Base-by-base conservation (phyloP, 2,797 vertebrate genomes). In the Alfaro cultratus region DNA sequence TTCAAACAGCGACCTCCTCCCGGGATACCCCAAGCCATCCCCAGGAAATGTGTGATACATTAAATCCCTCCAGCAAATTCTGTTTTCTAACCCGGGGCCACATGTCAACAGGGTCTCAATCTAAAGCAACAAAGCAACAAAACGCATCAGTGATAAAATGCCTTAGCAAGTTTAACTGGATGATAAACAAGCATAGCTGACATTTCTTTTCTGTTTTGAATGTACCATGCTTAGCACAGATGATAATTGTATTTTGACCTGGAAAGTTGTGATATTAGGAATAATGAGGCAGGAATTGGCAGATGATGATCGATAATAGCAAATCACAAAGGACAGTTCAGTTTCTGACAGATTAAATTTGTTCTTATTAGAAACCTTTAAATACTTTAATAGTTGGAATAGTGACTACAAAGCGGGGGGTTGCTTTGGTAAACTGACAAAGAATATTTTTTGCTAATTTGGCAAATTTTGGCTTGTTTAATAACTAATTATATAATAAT, bases 41-140 rank as follows among this genome's bases (percentile, higher is more conserved):
- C 64, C 23, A 55, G 29, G 79, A 39, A 51, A 68, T 13, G 29
- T 53, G 13, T 47, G 62, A 80, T 68, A 47, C 68, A 3, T 41
- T 36, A n/a, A 55, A 75, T 75, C 73, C 79, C 62, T 75, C 39
- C 79, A 46, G 79, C 73, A 47, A 46, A 72, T 39, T 76, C 51
- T 71, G 74, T 80, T 64, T 71, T 80, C 49, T 75, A 36, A 57
- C 73, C 79, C 5, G 49, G 21, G 51, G 79, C 73, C 46, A 68
- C 31, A 34, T 75, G 29, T 51, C 47, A 47, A 53, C 29, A n/a
- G 62, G 34, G 47, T 39, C 51, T 53, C 31, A 60, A 16, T 47
- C 41, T 70, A 45, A 53, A 75, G n/a, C 6, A 64, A 74, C 53
- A 79, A 21, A 68, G 60, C 23, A 26, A 68, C 7, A n/a, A 70